Base-by-base conservation (phyloP, 2,797 vertebrate genomes). In the Molossus molossus region DNA sequence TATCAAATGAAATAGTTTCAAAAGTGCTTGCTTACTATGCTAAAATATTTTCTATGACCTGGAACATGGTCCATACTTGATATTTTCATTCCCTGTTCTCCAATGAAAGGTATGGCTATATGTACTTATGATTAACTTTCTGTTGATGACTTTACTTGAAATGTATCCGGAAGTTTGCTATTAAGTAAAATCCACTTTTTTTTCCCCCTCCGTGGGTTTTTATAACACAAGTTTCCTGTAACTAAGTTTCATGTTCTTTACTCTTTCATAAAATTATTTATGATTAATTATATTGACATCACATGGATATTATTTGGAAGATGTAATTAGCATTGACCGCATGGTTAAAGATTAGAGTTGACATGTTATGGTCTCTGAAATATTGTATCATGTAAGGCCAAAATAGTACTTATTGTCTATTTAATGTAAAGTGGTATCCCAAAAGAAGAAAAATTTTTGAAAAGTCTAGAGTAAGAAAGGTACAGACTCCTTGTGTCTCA, bases 301-400 rank as follows among this genome's bases (percentile, higher is more conserved):
- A 60, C 40, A 72, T 90, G 5, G 58, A 64, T 94, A 70, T 81
- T 83, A 53, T 72, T 75, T 93, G 15, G 40, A 94, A 85, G 33
- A 60, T 85, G 6, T 58, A 96, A 73, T 92, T 69, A 93, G 18
- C 62, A 83, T 79, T 91, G 91, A 62, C 15, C 81, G 72, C 72
- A 55, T 53, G 57, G 11, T 48, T 77, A 14, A 23, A 64, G 25
- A 89, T 82, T 77, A 80, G 2, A 1, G 50, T 87, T 87, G 37
- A 48, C 11, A 48, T 73, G 25, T 85, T 65, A 55, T 70, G 23
- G 21, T 64, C 25, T 81, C 20, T 73, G 40, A 90, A 58, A 90
- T 27, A 55, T 17, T n/a, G 3, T 17, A 57, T 85, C 60, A 33
- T 80, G 21, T 73, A 75, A 62, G 2, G 4, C 9, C 40, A 55